A percentile compares a stretch with the other conserved stretches of the same genome.
Evolutionary conservation across 2,113 vertebrate genomes (phyloP).

Genomic region (Saccopteryx bilineata): DNA sequence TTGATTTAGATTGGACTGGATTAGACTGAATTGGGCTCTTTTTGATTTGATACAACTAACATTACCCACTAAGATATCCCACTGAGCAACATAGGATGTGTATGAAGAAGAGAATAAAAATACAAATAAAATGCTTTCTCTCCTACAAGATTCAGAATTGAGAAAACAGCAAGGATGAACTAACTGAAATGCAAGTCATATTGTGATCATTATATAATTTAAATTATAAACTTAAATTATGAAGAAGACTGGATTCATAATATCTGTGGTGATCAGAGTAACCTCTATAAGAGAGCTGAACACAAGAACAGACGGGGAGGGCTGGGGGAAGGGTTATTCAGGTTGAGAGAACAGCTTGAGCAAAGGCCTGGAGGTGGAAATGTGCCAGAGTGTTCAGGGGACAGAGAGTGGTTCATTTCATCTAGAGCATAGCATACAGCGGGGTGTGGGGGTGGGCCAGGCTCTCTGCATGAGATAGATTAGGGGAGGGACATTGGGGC

Average conservation of each 20-base stretch:
- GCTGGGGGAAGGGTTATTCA: neutral
- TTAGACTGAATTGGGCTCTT: neutral
- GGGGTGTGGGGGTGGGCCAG: rapidly evolving
- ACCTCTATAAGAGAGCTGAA: neutral
- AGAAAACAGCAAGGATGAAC: neutral
- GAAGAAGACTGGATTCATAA: neutral
- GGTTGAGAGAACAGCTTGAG: constrained; percentile 37
- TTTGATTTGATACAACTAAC: constrained; percentile 1
- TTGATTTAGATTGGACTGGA: neutral
- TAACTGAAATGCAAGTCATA: neutral
- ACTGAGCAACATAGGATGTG: neutral
- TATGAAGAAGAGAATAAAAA: constrained; percentile 47
- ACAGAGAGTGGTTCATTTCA: neutral
- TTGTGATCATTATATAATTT: neutral
- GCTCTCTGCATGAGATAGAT: constrained; percentile 26
- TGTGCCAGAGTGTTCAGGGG: neutral
- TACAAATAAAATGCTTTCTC: neutral
- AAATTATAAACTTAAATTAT: neutral
- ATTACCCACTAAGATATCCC: neutral
- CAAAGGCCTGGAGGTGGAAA: neutral
- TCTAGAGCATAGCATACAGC: neutral
- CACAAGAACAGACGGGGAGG: neutral
- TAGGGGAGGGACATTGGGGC: neutral
- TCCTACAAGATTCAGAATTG: neutral
- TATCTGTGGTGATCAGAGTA: neutral